A percentile compares a stretch with the other conserved stretches of the same genome.
Conservation (phyloP, 2,797 vertebrate genomes). For the Tokudaia muenninki region DNA sequence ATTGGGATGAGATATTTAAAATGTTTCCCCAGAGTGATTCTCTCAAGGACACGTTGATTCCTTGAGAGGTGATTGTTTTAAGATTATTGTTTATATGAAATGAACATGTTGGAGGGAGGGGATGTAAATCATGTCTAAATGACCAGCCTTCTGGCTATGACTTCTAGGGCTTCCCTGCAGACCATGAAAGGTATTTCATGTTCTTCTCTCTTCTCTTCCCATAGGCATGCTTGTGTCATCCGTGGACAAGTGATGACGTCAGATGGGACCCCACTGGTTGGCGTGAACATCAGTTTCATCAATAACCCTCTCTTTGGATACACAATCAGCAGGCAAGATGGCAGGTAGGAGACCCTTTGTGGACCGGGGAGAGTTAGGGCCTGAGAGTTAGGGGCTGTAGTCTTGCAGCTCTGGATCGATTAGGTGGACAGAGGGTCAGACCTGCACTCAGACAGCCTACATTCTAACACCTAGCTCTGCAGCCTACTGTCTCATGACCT, state of each 20-base stretch:
- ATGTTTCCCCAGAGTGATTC: not conserved
- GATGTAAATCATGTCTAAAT: not conserved
- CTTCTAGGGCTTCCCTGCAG: not conserved
- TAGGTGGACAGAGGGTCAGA: accelerated
- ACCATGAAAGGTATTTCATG: not conserved
- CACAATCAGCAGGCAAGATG: conserved; percentile 97
- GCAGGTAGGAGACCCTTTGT: conserved; percentile 91
- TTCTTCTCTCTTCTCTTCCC: conserved; percentile 38
- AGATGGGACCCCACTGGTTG: conserved; percentile 97
- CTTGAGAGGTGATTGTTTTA: conserved; percentile 16
- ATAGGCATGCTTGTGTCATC: conserved; percentile 97
- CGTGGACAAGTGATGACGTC: conserved; percentile 98
- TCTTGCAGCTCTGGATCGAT: not conserved
- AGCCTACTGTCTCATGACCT: not conserved
- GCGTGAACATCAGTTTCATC: conserved; percentile 98
- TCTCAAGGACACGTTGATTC: not conserved
- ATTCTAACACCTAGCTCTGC: not conserved
- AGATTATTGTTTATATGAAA: not conserved
- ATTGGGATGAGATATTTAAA: not conserved
- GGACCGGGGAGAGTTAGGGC: not conserved
- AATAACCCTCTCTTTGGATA: conserved; percentile 95
- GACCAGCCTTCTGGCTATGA: not conserved
- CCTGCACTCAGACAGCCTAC: not conserved
- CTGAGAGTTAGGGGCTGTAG: accelerated
- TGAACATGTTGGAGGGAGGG: not conserved